A percentile compares a stretch with the other conserved stretches of the same genome.
Evolutionary conservation across 2,797 vertebrate species (phyloP).

Genomic region (Lacerta bilineata): DNA sequence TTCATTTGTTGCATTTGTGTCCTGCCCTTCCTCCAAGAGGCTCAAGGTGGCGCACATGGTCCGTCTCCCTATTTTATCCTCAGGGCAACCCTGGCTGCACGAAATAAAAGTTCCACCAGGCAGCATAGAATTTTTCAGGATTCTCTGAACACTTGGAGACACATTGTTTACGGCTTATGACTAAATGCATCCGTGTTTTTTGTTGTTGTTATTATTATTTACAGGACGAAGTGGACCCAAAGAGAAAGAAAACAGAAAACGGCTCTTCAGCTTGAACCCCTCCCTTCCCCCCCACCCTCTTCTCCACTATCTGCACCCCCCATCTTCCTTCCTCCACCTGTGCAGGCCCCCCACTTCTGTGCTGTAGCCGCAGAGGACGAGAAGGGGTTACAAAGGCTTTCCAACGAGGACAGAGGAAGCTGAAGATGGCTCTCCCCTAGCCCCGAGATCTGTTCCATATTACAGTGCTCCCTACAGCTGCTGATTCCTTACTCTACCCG

Average conservation of each 20-base stretch:
- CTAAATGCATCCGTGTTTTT: not conserved
- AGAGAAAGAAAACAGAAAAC: constrained; percentile 85
- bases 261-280: constrained; percentile 81
- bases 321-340: constrained; percentile 65
- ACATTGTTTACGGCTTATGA: no score
- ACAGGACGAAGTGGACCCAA: constrained; percentile 84
- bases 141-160: no score
- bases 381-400: constrained; percentile 64
- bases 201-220: not conserved
- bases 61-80: no score
- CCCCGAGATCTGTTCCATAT: constrained; percentile 28
- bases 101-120: no score
- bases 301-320: constrained; percentile 60
- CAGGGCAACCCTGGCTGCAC: no score
- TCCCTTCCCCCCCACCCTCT: constrained; percentile 36
- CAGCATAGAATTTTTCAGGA: no score
- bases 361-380: constrained; percentile 58
- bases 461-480: constrained; percentile 53
- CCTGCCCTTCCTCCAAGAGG: no score
- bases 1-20: not conserved
- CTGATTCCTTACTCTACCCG: constrained; percentile 10
- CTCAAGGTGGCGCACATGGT: no score
- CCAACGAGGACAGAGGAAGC: constrained; percentile 47
- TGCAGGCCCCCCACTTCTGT: constrained; percentile 69
- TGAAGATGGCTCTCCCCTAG: constrained; percentile 41